Percentiles rank a stretch among this genome's conserved stretches.
phyloP scores from a whole-genome alignment of 2,113 vertebrate genomes.

The Saguinus imperator region DNA sequence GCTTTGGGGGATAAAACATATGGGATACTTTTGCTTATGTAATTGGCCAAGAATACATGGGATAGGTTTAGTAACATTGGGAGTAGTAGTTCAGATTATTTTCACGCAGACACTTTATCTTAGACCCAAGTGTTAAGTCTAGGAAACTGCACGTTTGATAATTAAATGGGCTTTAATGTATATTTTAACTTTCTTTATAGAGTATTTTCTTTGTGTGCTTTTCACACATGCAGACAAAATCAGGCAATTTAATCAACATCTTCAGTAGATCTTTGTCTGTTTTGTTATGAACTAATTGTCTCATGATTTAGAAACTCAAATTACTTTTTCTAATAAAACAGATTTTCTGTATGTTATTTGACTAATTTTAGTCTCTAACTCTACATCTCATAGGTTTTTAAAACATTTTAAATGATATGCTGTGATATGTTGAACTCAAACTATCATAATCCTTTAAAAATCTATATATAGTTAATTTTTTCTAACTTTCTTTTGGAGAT shows the following conservation, averaged over 20 bases:
- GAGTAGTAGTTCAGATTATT: background rate
- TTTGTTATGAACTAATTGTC: slow-evolving; percentile 4
- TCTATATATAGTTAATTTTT: slow-evolving; percentile 12
- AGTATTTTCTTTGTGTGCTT: background rate
- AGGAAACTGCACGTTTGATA: background rate
- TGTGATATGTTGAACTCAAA: background rate
- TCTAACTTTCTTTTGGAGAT: background rate
- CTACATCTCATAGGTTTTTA: background rate
- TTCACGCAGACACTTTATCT: background rate
- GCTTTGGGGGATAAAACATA: background rate
- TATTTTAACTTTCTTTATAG: slow-evolving; percentile 23
- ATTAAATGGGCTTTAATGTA: background rate
- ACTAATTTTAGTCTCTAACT: background rate
- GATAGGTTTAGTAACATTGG: background rate
- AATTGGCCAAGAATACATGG: background rate
- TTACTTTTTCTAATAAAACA: slow-evolving; percentile 24
- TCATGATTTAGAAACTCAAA: slow-evolving; percentile 39
- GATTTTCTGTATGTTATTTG: slow-evolving; percentile 4
- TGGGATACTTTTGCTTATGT: slow-evolving; percentile 8
- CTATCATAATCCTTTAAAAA: slow-evolving; percentile 32
- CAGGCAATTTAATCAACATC: background rate
- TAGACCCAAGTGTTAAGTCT: background rate
- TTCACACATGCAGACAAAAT: slow-evolving; percentile 15
- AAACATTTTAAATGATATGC: background rate
- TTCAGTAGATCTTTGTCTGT: slow-evolving; percentile 1